Evolutionary conservation across 92 coral and sea anemone species (phyloP), one percentile per base, ranked within the genome.

Genomic region (Epizoanthus fatuus): DNA sequence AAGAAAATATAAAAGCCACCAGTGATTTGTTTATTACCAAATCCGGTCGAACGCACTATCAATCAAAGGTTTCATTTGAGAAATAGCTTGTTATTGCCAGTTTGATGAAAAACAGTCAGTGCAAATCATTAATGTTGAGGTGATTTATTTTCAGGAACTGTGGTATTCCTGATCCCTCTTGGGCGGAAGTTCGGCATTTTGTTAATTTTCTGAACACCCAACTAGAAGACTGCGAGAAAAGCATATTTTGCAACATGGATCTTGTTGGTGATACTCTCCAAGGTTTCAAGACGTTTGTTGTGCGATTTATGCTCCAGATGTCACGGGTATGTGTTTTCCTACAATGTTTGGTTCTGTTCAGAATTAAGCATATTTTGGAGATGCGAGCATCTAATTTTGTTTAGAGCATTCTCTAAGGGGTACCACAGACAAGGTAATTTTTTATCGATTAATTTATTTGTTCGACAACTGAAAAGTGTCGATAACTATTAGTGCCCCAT

Each of bases 121-220:
- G 1, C 35, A 29, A 29, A 29, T 29, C 35, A 29, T 29, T 11
- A 15, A 64, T 19, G 0, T 12, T 14, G 7, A 42, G 11, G 38
- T 88, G 52, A 47, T 25, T 47, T 3, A 55, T 37, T 64, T 70
- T 9, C 81, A 95, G 98, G 38, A 77, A 91, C 45, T 95, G 98
- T 82, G 98, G 98, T 35, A 85, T 95, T 17, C 94, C 70, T 4
- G 94, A 93, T 75, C 98, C 98, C 2, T 93, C 98, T 0, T 95
- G 98, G 98, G 91, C 95, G 7, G 98, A 95, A 59, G 76, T 95
- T 8, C 83, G 82, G 70, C 98, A 95, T 71, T 95, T 95, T 63
- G 94, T 95, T 12, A 92, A 92, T 74, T 95, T 95, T 54, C 81
- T 95, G 35, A 95, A 91, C 94, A 86, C 91, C 37, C 98, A 95